A percentile compares a stretch with the other conserved stretches of the same genome.
phyloP scores from a whole-genome alignment of 1,140 invertebrate species.

The Cecropterus lyciades region DNA sequence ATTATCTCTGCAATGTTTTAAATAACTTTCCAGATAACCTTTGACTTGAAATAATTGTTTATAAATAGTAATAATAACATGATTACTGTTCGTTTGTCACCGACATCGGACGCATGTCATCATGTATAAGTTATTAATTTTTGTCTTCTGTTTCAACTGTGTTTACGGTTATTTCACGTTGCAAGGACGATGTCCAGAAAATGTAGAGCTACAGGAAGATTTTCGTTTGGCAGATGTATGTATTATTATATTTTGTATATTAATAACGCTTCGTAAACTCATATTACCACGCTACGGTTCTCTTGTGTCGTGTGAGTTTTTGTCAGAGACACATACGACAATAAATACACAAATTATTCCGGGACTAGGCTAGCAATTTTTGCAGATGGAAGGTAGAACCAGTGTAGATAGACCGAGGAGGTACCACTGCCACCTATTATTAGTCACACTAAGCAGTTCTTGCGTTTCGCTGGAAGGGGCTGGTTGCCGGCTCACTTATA shows the following conservation, averaged over 20 bases:
- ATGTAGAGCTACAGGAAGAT: constrained; percentile 59
- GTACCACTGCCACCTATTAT: too few relatives aligned
- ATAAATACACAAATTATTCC: too few relatives aligned
- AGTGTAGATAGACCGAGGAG: too few relatives aligned
- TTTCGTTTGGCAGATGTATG: constrained; percentile 67
- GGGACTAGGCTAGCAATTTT: too few relatives aligned
- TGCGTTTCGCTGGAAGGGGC: too few relatives aligned
- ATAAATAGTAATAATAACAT: constrained; percentile 16
- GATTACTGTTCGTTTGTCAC: neutral
- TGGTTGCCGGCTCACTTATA: too few relatives aligned
- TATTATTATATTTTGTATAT: constrained; percentile 16
- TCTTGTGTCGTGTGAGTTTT: too few relatives aligned
- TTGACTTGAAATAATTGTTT: constrained; percentile 16
- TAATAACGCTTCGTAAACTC: too few relatives aligned
- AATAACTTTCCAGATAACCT: constrained; percentile 29
- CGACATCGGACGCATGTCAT: constrained; percentile 21
- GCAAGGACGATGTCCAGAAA: constrained; percentile 67
- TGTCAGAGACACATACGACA: too few relatives aligned
- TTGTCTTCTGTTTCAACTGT: constrained; percentile 48
- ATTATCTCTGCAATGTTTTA: constrained; percentile 4
- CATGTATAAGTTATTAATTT: constrained; percentile 46
- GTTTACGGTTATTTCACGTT: constrained; percentile 64
- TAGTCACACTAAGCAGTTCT: too few relatives aligned
- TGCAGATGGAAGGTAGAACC: too few relatives aligned
- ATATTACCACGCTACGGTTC: too few relatives aligned